A percentile compares a stretch with the other conserved stretches of the same genome.
Evolutionary conservation across 1,140 invertebrate species (phyloP).

Genomic region (Rhagoletis zephyria): DNA sequence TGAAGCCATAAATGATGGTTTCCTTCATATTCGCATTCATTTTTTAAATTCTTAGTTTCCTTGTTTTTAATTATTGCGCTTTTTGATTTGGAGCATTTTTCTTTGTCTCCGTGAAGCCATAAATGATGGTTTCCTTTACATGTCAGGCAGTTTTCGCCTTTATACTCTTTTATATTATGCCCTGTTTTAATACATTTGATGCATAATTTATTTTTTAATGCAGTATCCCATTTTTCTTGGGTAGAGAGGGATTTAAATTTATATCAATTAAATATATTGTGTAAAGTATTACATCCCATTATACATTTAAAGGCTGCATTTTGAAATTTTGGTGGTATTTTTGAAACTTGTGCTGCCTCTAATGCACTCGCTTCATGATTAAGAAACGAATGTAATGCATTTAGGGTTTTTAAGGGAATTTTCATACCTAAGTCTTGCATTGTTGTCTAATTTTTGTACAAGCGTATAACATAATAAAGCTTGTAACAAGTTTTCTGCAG

Average conservation of each 20-base stretch:
- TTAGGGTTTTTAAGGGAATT: background rate
- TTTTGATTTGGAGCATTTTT: too few species aligned
- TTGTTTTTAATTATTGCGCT: background rate
- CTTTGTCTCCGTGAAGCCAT: too few species aligned
- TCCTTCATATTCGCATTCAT: too few species aligned
- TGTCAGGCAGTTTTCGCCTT: background rate
- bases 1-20: too few species aligned
- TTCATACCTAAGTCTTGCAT: conserved; percentile 1
- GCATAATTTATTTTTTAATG: conserved; percentile 16
- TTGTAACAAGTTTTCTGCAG: background rate
- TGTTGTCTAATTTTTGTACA: background rate
- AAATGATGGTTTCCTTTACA: too few species aligned
- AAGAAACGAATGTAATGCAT: background rate
- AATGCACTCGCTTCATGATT: background rate
- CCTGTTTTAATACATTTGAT: background rate
- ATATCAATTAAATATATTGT: background rate
- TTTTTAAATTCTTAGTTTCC: background rate
- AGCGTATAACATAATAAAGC: background rate
- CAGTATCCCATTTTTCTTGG: too few species aligned
- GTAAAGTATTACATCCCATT: too few species aligned
- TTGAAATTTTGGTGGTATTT: background rate
- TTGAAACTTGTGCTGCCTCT: too few species aligned
- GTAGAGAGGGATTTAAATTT: conserved; percentile 11
- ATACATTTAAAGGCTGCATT: background rate
- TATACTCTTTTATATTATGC: background rate